Evolutionary conservation across 2,797 vertebrate species (phyloP), one percentile per base, ranked within the genome.

Genomic region (Alca torda): DNA sequence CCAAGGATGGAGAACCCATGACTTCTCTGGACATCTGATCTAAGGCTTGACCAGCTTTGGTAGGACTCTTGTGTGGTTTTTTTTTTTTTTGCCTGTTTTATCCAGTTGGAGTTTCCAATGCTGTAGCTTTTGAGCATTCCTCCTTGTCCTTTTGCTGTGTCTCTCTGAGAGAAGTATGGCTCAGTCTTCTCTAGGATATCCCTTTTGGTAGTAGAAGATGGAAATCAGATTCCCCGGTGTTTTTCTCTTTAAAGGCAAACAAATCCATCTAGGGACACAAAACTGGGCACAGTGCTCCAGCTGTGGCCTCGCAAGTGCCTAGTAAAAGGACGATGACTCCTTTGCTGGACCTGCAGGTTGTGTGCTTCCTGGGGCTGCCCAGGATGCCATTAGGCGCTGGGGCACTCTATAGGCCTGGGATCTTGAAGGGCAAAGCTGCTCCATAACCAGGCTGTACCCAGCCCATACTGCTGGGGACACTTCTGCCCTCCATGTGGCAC

Each of bases 371-470:
- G 65, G 18, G 15, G 33, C 39, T 89, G 26, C 23, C 37, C 50
- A 53, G 31, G 41, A 13, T 25, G 28, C 6, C 41, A 12, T 26
- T 28, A 25, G 33, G 11, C 5, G 8, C 59, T 50, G 43, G 64
- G 21, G 10, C 23, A 23, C 19, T 35, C 24, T 24, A 15, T 43
- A 19, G 60, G 13, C 23, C 48, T 13, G 61, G 16, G 8, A 12
- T 37, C 18, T 35, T 4, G 2, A 59, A 1, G 0, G 5, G 4
- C n/a, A 33, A 61, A 87, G 12, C 46, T 3, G 3, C 21, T 41
- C 33, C 30, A 16, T 33, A 48, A 33, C 6, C 31, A 39, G 16
- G 1, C 37, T n/a, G 23, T 45, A 33, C 26, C 10, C 37, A 72
- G 10, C n/a, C 23, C 45, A 35, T 12, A 6, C 16, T 37, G 24